Percentiles rank a stretch among this genome's conserved stretches.
Evolutionary conservation across 2,797 vertebrate genomes (phyloP).

Genomic region (Thaleichthys pacificus): DNA sequence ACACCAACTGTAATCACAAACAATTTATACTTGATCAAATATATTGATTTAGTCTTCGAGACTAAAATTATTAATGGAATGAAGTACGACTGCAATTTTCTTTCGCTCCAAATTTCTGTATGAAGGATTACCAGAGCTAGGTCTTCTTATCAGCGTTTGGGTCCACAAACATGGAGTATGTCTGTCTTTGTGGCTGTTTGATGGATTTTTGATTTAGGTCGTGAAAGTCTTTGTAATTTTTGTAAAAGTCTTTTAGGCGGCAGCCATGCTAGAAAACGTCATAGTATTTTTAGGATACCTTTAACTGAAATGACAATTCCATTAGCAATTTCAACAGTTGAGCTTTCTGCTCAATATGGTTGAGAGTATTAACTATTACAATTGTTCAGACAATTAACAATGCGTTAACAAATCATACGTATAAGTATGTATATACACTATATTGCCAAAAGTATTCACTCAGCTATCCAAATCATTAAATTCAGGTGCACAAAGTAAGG

Average conservation of each 20-base stretch:
- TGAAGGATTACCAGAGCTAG: slow-evolving; percentile 12
- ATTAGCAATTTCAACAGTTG: background rate
- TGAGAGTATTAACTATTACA: too few relatives aligned
- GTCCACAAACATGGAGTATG: background rate
- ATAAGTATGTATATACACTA: too few relatives aligned
- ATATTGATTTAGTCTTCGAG: slow-evolving; percentile 22
- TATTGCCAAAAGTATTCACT: too few relatives aligned
- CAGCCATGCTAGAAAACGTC: too few relatives aligned
- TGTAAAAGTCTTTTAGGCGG: too few relatives aligned
- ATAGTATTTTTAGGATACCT: too few relatives aligned
- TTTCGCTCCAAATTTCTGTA: slow-evolving; percentile 11
- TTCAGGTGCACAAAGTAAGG: too few relatives aligned
- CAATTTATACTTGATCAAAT: slow-evolving; percentile 16
- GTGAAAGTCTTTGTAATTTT: too few relatives aligned
- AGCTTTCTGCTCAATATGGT: background rate
- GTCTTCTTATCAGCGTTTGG: slow-evolving; percentile 15
- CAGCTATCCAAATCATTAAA: too few relatives aligned
- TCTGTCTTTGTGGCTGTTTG: slow-evolving; percentile 4
- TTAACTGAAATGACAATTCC: slow-evolving; percentile 3
- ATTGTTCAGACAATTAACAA: too few relatives aligned
- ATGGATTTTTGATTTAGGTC: too few relatives aligned
- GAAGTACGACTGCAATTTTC: slow-evolving; percentile 12
- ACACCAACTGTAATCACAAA: background rate
- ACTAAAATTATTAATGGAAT: slow-evolving; percentile 14
- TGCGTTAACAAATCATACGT: too few relatives aligned